Percentiles rank a stretch among this genome's conserved stretches.
phyloP scores from a whole-genome alignment of 37 sponge, comb jelly and placozoan species.

The Bolinopsis microptera region DNA sequence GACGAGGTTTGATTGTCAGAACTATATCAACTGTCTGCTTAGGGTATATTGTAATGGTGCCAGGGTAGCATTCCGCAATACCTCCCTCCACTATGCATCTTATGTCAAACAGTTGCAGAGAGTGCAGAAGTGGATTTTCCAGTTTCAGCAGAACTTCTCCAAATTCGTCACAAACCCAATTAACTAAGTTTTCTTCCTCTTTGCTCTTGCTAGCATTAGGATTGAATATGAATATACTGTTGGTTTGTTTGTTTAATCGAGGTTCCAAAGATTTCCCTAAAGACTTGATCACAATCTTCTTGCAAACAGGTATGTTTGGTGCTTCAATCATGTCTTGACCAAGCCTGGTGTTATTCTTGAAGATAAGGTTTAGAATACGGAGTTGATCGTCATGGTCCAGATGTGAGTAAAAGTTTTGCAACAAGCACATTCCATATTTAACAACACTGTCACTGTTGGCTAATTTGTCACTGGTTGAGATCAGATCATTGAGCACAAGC shows the following conservation, averaged over 20 bases:
- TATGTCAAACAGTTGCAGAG: constrained; percentile 39
- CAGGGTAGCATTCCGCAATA: constrained; percentile 11
- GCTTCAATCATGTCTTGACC: constrained; percentile 2
- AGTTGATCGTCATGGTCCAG: constrained; percentile 60
- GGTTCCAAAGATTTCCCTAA: background rate
- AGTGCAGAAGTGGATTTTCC: constrained; percentile 48
- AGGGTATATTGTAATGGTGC: background rate
- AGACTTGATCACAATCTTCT: background rate
- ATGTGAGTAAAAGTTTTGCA: constrained; percentile 32
- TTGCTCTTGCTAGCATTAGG: constrained; percentile 21
- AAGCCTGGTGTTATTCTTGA: constrained; percentile 38
- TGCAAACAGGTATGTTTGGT: constrained; percentile 25
- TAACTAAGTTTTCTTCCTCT: background rate
- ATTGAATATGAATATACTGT: constrained; percentile 45
- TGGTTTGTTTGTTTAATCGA: background rate
- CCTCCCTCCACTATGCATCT: constrained; percentile 42
- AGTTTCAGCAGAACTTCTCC: constrained; percentile 14
- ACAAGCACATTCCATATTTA: constrained; percentile 34
- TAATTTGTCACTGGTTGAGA: constrained; percentile 51
- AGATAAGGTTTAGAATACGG: constrained; percentile 28
- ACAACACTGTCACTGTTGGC: constrained; percentile 48
- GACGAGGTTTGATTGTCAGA: background rate
- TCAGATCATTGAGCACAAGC: constrained; percentile 19
- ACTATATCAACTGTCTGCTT: constrained; percentile 5
- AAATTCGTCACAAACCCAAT: constrained; percentile 51